Evolutionary conservation across 1,140 invertebrate species (phyloP).

Genomic region (Drosophila baimaii): DNA sequence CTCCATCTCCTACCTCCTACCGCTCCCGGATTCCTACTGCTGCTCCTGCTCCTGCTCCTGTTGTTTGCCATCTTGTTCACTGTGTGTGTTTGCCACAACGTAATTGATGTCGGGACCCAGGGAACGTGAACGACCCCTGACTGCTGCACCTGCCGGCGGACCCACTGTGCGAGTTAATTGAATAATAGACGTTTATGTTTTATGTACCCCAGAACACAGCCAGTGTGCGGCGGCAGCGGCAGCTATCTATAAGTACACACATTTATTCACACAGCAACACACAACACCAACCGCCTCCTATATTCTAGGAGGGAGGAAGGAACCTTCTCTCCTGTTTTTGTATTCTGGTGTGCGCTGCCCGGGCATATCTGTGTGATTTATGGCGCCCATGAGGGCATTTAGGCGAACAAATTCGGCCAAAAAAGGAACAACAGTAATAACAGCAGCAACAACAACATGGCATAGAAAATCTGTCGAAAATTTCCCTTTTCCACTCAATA

Average conservation of each 20-base stretch:
- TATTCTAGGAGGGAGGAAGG: too few species aligned
- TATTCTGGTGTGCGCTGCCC: conserved; percentile 4
- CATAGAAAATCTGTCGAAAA: conserved; percentile 40
- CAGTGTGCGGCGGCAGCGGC: conserved; percentile 1
- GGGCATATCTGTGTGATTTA: conserved; percentile 56
- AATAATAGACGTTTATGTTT: conserved; percentile 81
- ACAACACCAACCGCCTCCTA: too few species aligned
- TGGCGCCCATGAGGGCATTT: conserved; percentile 55
- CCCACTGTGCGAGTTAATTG: conserved; percentile 73
- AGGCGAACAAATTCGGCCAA: conserved; percentile 38
- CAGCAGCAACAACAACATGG: background rate
- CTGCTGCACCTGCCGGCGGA: conserved; percentile 41
- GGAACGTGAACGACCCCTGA: conserved; percentile 37
- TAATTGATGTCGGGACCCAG: conserved; percentile 53
- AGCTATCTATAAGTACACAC: conserved; percentile 42
- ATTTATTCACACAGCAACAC: conserved; percentile 18
- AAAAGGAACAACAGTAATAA: background rate
- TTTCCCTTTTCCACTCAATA: conserved; percentile 26
- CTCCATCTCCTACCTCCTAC: background rate
- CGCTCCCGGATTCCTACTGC: background rate
- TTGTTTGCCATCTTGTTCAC: conserved; percentile 60
- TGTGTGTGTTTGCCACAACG: conserved; percentile 63
- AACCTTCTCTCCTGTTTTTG: background rate
- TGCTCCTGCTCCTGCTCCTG: background rate
- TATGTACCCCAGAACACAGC: conserved; percentile 52